Evolutionary conservation across 2,888 invertebrate species (phyloP), one percentile per base, ranked within the genome.

Genomic region (Caenorhabditis plicata): DNA sequence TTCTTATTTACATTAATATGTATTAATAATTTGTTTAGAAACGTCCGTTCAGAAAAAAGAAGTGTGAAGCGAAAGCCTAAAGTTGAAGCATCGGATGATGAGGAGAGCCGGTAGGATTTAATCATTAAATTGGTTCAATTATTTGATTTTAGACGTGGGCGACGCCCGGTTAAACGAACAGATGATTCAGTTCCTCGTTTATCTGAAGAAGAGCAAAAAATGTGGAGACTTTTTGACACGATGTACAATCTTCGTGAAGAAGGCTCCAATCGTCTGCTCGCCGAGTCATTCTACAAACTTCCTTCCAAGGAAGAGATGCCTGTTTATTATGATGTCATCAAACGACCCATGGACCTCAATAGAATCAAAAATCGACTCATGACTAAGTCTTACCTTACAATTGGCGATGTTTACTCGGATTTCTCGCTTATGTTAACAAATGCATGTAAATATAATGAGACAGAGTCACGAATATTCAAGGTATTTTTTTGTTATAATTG

Each of bases 391-490:
- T 68, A 69, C 35, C 49, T 57, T 29, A 55, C 56, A 17, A 58
- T 62, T 27, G 39, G 43, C 2, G 72, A 72, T 22, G 50, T 80
- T 8, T 52, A 75, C 11, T 58, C 68, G n/a, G 80, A 80, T 50
- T 60, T 80, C 42, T 61, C 60, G 69, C 85, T 94, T 15, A 95
- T 98, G 94, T 95, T 98, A 82, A 88, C 89, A 52, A 98, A 98
- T 83, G 98, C 96, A 78, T 90, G 94, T 0, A 90, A 91, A 74
- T 98, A 92, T 83, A 98, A 98, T 81, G 96, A 98, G 83, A 91
- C 95, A 82, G 90, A 92, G 19, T 95, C 95, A 0, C 88, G 89
- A 81, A 93, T 98, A 70, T 95, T 92, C 64, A 79, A 78, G 63
- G 75, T 72, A 19, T 1, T 44, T 36, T 23, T 9, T 5, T 17